Evolutionary conservation across 35 echinoderm and acorn worm genomes (phyloP), one percentile per base, ranked within the genome.

Genomic region (Lytechinus pictus): DNA sequence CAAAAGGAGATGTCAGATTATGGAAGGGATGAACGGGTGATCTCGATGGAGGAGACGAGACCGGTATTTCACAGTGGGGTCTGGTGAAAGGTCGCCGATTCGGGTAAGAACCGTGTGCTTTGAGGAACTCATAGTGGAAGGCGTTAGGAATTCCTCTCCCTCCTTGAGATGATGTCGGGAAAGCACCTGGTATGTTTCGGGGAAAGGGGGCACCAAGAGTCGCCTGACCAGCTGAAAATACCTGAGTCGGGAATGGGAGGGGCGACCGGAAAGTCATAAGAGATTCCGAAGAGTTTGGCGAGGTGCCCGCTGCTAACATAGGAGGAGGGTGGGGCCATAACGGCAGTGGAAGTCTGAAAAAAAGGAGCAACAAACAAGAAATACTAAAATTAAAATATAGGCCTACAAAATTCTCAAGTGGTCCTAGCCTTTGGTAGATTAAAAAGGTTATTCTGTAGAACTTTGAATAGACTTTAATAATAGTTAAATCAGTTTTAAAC

Each of bases 261-360:
- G 92, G 92, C 3, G 53, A 13, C 10, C 92, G 92, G 54, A 93
- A 93, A 27, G 92, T 19, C 52, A 93, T 57, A 33, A 93, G 55
- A 57, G 28, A 13, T 5, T 93, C 92, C 54, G 92, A 54, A 14
- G 92, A 57, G 53, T 54, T 93, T 6, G 92, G 53, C 54, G 92
- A 93, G 52, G 92, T 12, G 12, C 92, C 54, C 11, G 92, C 53
- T 10, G 53, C 27, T 54, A 93, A 13, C 88, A 90, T 28, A 9
- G 92, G 92, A 11, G 92, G 92, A 53, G 92, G 92, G n/a, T 93
- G 92, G 16, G 92, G 92, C 92, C 92, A 93, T 57, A 93, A 57
- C 54, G 92, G 92, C 9, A 93, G 92, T 16, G 92, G 92, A 7
- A 93, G 9, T 57, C 92, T 93, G 55, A 19, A 57, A 93, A n/a